Evolutionary conservation across 2,113 vertebrate genomes (phyloP), one percentile per base, ranked within the genome.

Genomic region (Oriolus oriolus): DNA sequence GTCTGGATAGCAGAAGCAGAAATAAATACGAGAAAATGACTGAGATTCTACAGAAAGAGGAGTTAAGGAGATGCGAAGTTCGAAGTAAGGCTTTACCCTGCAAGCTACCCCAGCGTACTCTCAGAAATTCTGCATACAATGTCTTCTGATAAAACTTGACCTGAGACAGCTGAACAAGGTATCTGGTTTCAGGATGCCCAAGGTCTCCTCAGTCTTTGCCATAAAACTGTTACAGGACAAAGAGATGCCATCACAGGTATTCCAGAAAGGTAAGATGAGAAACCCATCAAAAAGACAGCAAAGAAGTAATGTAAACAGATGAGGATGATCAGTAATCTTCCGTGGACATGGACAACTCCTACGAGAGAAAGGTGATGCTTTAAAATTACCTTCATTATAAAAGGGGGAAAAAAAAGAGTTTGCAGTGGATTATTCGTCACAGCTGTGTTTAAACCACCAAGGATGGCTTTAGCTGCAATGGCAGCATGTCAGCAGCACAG

Each of bases 81-180:
- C 1, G 0, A 77, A 54, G 59, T 23, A 15, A 17, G 39, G 57
- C 20, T 50, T 52, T 41, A 47, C 19, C 6, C 9, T 18, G 22
- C 37, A 73, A 50, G 20, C 22, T 35, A 74, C 6, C 9, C 21
- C 37, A 42, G 33, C 0, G 0, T 21, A 37, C 54, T 52, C 41
- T 68, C 47, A 86, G 52, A 44, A 81, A 79, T n/a, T 66, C 35
- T 83, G 33, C 20, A 22, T 16, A 8, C 17, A 15, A 16, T 13
- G 9, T 15, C 33, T 81, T 49, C 59, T 37, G 54, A 23, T 28
- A 57, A 39, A 60, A 69, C 35, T 16, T 16, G 8, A 53, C 24
- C 18, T 45, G 54, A 66, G 39, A 30, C 2, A 15, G 10, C 10
- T 63, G 45, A 83, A 44, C 24, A 56, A 86, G 22, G 31, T 35